phyloP scores from a whole-genome alignment of 2,113 vertebrate species.

The Rallus limicola region DNA sequence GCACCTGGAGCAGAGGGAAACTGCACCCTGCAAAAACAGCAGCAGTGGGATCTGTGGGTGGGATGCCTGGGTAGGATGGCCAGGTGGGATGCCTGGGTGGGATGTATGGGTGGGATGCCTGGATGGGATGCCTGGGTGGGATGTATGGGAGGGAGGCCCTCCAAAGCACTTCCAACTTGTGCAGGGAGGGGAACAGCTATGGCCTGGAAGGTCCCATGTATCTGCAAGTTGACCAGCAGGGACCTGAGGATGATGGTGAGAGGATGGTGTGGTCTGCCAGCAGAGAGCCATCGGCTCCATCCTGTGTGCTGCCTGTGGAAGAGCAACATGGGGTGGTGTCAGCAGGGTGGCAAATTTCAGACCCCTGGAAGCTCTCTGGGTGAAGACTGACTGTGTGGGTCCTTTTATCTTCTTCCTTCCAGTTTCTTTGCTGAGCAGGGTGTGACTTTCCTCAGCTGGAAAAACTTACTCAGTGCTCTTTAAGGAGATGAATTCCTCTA shows the following conservation, averaged over 20 bases:
- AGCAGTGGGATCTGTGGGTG: rapidly evolving
- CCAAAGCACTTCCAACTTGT: not conserved
- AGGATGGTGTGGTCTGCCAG: not conserved
- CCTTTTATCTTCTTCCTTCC: not conserved
- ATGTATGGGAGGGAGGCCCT: not conserved
- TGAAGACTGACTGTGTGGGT: not conserved
- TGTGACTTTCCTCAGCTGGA: not conserved
- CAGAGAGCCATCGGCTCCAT: not conserved
- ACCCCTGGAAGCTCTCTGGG: not conserved
- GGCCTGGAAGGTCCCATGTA: not conserved
- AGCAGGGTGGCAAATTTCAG: not conserved
- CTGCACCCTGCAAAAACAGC: rapidly evolving
- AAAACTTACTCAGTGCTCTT: not conserved
- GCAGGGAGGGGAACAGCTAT: not conserved
- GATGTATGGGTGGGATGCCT: rapidly evolving
- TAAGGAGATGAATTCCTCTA: not conserved
- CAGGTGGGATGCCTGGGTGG: not conserved
- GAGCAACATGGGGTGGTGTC: not conserved
- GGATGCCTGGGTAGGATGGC: not conserved
- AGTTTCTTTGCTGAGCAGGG: not conserved
- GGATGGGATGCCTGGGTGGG: too few relatives aligned
- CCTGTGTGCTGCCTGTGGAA: not conserved
- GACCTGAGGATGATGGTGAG: not conserved
- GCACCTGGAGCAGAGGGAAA: rapidly evolving
- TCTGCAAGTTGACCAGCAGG: not conserved